A percentile compares a stretch with the other conserved stretches of the same genome.
Conservation (phyloP, 2,888 invertebrate species). For the Acanthosepion lycidas region DNA sequence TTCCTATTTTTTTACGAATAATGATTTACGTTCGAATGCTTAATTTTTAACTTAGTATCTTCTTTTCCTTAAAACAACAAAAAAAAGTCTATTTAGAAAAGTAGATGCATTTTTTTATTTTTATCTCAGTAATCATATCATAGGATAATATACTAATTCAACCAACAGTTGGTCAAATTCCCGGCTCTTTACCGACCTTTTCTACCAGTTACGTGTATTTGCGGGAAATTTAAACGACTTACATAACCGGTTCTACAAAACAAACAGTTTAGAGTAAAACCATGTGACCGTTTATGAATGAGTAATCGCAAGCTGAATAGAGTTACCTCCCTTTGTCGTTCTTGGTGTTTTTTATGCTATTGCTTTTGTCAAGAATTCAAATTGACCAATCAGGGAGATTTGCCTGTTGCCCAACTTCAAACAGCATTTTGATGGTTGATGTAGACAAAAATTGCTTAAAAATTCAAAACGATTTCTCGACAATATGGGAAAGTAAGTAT, state of each 20-base stretch:
- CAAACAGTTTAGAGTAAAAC: too few relatives aligned
- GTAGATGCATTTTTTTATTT: too few relatives aligned
- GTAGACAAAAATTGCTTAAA: background rate
- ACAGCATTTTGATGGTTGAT: background rate
- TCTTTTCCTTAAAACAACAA: too few relatives aligned
- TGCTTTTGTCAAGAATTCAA: background rate
- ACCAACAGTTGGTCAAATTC: too few relatives aligned
- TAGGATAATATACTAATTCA: too few relatives aligned
- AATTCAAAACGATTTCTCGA: slow-evolving; percentile 1
- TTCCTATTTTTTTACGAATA: too few relatives aligned
- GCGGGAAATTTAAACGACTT: background rate
- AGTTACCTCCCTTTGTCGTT: background rate
- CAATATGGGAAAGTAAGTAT: background rate
- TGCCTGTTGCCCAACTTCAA: background rate
- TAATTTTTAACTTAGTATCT: too few relatives aligned
- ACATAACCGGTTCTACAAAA: background rate
- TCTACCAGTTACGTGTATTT: background rate
- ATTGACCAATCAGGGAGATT: background rate
- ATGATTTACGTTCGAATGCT: too few relatives aligned
- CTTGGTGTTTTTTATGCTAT: too few relatives aligned
- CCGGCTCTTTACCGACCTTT: background rate
- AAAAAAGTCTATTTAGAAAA: too few relatives aligned
- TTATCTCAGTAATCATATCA: too few relatives aligned
- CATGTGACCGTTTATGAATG: background rate
- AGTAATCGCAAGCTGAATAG: background rate